Conservation (phyloP, 1,140 invertebrate species). For the Macrotrachela quadricornifera region DNA sequence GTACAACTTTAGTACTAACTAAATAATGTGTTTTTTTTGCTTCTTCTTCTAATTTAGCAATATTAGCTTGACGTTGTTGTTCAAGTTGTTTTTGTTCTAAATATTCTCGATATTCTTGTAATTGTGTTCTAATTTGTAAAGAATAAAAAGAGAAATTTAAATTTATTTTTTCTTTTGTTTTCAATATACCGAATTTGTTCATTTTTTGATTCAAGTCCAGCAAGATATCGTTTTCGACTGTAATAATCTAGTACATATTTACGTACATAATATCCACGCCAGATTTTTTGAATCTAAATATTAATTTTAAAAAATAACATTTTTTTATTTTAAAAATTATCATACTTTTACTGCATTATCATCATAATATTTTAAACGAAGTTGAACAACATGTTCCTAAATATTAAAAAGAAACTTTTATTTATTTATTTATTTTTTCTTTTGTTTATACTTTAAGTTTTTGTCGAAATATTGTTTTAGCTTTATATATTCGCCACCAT, state of each 20-base stretch:
- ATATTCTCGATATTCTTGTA: slow-evolving; percentile 22
- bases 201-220: slow-evolving; percentile 26
- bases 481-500: slow-evolving; percentile 22
- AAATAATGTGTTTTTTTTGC: slow-evolving; percentile 26
- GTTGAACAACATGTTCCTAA: not conserved
- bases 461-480: slow-evolving; percentile 17
- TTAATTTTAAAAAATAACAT: too few relatives aligned
- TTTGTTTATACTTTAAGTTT: slow-evolving; percentile 16
- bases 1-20: slow-evolving; percentile 25
- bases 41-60: slow-evolving; percentile 13
- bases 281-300: slow-evolving; percentile 25
- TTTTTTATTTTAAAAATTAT: too few relatives aligned
- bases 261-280: slow-evolving; percentile 27
- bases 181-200: slow-evolving; percentile 17
- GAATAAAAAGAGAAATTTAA: not conserved
- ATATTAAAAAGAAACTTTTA: not conserved
- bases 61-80: slow-evolving; percentile 8
- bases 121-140: slow-evolving; percentile 18
- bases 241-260: slow-evolving; percentile 30
- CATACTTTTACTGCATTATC: not conserved
- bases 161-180: too few relatives aligned
- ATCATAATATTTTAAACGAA: slow-evolving; percentile 5
- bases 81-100: slow-evolving; percentile 15
- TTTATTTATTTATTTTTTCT: not conserved
- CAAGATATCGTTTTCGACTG: slow-evolving; percentile 26